Evolutionary conservation across 2,797 vertebrate genomes (phyloP).

Genomic region (Helarctos malayanus): DNA sequence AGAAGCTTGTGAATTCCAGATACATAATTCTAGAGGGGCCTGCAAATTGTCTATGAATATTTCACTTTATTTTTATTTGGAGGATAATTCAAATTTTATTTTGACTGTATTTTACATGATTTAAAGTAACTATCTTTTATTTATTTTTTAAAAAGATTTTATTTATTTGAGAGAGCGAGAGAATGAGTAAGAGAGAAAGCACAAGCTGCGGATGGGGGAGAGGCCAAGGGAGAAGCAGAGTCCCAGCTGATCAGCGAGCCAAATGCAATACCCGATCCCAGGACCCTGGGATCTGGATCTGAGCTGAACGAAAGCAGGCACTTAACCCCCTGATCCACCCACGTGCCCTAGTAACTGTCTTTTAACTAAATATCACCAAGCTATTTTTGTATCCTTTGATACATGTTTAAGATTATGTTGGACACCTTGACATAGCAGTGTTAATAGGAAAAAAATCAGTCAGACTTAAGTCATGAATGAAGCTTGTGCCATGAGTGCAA

Average conservation of each 20-base stretch:
- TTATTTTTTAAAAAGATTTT: neutral
- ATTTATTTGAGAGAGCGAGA: neutral
- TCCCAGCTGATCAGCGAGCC: neutral
- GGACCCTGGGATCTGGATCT: neutral
- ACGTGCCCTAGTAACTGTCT: neutral
- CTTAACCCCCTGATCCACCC: neutral
- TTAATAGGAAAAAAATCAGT: neutral
- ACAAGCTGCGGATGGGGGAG: neutral
- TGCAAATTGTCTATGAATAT: neutral
- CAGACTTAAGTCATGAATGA: neutral
- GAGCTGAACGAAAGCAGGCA: neutral
- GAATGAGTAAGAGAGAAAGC: neutral
- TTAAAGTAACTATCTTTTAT: neutral
- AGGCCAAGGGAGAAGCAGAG: neutral
- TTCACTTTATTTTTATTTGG: neutral
- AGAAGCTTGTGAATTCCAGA: neutral
- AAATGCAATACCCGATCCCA: neutral
- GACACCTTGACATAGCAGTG: neutral
- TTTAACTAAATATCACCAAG: constrained; percentile 7
- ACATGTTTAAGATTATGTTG: neutral
- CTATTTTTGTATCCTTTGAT: neutral
- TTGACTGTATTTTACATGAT: neutral
- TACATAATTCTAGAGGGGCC: neutral
- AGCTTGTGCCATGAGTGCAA: neutral
- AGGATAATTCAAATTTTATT: neutral